Base-by-base conservation (phyloP, 2,888 invertebrate genomes). In the Eulithis testata region DNA sequence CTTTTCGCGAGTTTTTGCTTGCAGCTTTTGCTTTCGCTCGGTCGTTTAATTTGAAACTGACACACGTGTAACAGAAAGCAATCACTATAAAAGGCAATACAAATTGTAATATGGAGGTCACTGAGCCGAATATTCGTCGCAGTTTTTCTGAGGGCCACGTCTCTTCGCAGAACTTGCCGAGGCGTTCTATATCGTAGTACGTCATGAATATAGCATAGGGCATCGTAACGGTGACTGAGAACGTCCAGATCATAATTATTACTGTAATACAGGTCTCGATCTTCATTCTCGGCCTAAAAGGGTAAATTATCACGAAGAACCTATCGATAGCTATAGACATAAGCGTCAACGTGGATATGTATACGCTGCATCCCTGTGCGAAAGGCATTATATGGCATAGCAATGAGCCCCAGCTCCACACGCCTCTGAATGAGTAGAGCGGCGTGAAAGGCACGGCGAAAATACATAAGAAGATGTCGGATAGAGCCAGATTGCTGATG, bases 251-350 rank as follows among this genome's bases (percentile, higher is more conserved):
- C 82, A 96, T 94, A 6, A 97, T 90, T 60, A 99, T 98, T 69
- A 99, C 97, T 7, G 95, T 88, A 52, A 98, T 94, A 84, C 98
- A 99, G 6, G 97, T 96, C 72, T 95, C 95, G 49, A 97, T 94
- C 86, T 97, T 97, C 98, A 98, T 98, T 69, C 98, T 94, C 4
- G 98, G 98, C 82, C 96, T 95, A 89, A 98, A 99, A 0, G 99
- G 99, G 86, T 98, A 98, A 71, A 99, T 97, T 76, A 99, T 99
- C 69, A 99, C 99, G 87, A 99, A 97, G 90, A 98, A 99, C 63
- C 99, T 95, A 92, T 99, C 99, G 68, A 99, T 96, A 58, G 99
- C 99, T 77, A 99, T 99, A 73, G 99, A 98, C 76, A 98, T 99
- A 71, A 99, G 94, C 5, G 99, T 99, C 78, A 99, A 94, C 0